Evolutionary conservation across 2,888 invertebrate genomes (phyloP), one percentile per base, ranked within the genome.

Genomic region (Caenorhabditis sp.): DNA sequence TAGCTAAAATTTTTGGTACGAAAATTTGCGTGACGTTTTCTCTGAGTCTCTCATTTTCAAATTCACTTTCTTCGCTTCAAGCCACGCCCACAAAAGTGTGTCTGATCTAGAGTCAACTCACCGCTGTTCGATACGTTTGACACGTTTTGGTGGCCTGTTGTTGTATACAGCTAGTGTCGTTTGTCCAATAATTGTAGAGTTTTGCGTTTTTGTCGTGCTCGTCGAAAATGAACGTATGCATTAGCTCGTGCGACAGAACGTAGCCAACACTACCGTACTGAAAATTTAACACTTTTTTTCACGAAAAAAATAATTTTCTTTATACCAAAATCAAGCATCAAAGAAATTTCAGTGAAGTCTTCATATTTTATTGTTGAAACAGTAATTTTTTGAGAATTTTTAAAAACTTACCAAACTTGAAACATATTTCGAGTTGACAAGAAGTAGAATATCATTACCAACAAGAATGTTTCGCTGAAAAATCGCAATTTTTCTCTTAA

Each of bases 191-290:
- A 23, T 23, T 21, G 17, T 21, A 65, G 19, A 12, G 58, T 27
- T 5, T 55, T 37, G 3, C 51, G 0, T 10, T 53, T 12, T 1
- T 24, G 26, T 65, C 69, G 4, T 12, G 1, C 5, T 69, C 36
- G 54, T 69, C 69, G 14, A 69, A 58, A 1, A 69, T 60, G 26
- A 69, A 27, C 24, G 69, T 62, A 31, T 69, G 69, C 51, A 69
- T 36, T 5, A 69, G 61, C 14, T 69, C 69, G 54, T 69, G 69
- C n/a, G 58, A 23, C 53, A 69, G 1, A 1, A 60, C 43, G 37
- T 61, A 69, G 0, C 65, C 69, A 26, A 69, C 53, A 17, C 58
- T 53, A 17, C 69, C 69, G 54, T 65, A 69, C 61, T 65, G 51
- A 19, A 65, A 59, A 53, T 26, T 26, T n/a, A 21, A 1, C 36